Percentiles rank a stretch among this genome's conserved stretches.
These are phyloP conservation scores for Sebastes kiyomatsui DNA, from an alignment of 2,797 vertebrate genomes.

Conservation along the genomic window DNA sequence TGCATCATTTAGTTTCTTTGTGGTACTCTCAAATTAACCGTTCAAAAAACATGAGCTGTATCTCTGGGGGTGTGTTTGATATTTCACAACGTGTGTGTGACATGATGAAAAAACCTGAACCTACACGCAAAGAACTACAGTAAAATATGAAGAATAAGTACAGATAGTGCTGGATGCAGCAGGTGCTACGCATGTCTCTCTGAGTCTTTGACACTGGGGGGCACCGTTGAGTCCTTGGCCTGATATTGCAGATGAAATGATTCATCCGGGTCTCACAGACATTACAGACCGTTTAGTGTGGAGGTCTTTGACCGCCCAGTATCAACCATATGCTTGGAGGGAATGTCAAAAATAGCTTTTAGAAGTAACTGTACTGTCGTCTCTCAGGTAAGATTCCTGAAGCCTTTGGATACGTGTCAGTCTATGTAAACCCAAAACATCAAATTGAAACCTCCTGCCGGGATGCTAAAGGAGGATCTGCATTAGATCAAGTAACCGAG, in stretches of 20 bases:
- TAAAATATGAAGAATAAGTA: conserved; percentile 56
- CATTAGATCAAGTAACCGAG: conserved; percentile 43
- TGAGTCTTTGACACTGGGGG: conserved; percentile 66
- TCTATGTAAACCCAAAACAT: conserved; percentile 32
- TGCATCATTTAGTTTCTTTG: conserved; percentile 81
- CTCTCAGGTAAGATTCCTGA: conserved; percentile 24
- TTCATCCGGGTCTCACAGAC: conserved; percentile 68
- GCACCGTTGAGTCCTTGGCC: conserved; percentile 73
- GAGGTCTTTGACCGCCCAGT: conserved; percentile 33
- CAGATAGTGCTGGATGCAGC: conserved; percentile 68
- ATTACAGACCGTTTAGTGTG: conserved; percentile 49
- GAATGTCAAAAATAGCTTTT: conserved; percentile 49
- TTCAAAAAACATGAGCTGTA: conserved; percentile 62
- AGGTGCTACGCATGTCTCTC: conserved; percentile 70
- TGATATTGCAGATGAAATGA: conserved; percentile 62
- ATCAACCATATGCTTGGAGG: conserved; percentile 33
- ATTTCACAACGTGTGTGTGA: conserved; percentile 60
- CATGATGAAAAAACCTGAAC: conserved; percentile 57
- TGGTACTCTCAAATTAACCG: conserved; percentile 71
- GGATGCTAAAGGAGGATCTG: conserved; percentile 46
- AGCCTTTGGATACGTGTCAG: conserved; percentile 21
- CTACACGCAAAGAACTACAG: conserved; percentile 55
- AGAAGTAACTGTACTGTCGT: neutral
- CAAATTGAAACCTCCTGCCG: conserved; percentile 25
- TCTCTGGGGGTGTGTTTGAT: conserved; percentile 60